phyloP scores from a whole-genome alignment of 2,888 invertebrate genomes.

The Dolichopus griseipennis region DNA sequence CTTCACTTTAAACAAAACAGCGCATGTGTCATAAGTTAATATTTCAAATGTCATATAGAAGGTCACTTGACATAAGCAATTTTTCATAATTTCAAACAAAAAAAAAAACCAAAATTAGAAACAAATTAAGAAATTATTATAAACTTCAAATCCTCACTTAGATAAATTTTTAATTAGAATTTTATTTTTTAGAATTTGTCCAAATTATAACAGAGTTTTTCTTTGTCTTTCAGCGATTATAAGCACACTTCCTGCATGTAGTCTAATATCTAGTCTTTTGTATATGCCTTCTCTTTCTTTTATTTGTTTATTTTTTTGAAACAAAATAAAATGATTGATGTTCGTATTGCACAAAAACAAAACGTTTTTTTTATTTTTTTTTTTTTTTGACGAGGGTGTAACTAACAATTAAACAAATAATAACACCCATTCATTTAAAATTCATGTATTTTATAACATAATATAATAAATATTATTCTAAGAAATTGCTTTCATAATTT shows the following conservation, averaged over 20 bases:
- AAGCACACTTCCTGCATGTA: background rate
- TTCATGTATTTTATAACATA: background rate
- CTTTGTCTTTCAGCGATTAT: background rate
- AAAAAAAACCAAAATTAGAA: too few species aligned
- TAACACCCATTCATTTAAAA: background rate
- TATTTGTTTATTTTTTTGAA: background rate
- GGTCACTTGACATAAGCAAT: too few species aligned
- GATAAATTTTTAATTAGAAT: too few species aligned
- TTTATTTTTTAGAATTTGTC: too few species aligned
- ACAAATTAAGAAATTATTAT: too few species aligned
- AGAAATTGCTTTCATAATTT: constrained; percentile 1
- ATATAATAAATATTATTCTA: background rate
- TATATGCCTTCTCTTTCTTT: background rate
- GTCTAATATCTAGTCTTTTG: background rate
- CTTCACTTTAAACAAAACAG: too few species aligned
- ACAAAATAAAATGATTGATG: background rate
- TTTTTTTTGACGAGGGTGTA: background rate
- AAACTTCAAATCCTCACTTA: too few species aligned
- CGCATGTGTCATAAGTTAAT: too few species aligned
- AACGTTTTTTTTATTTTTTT: too few species aligned
- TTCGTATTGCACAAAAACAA: background rate
- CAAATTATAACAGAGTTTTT: too few species aligned
- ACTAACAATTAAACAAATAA: constrained; percentile 4
- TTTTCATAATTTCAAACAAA: too few species aligned
- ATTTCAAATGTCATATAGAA: too few species aligned